phyloP scores from a whole-genome alignment of 2,113 vertebrate species.

The Garra rufa region DNA sequence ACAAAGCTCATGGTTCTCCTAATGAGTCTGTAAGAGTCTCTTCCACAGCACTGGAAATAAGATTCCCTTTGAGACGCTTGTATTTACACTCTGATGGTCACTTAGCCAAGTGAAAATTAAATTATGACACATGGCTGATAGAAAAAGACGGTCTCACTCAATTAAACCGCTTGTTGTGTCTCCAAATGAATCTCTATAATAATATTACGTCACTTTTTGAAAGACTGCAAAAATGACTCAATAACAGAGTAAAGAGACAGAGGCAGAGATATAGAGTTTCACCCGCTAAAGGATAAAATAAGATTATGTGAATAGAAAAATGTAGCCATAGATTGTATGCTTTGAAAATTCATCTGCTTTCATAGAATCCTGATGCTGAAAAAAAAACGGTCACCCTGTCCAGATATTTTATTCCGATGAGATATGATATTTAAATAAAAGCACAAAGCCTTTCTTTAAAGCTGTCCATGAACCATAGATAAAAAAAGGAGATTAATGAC shows the following conservation, averaged over 20 bases:
- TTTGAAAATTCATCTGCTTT: background rate
- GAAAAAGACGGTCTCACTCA: slow-evolving; percentile 52
- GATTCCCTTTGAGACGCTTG: slow-evolving; percentile 45
- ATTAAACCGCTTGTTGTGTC: slow-evolving; percentile 44
- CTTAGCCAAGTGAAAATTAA: slow-evolving; percentile 54
- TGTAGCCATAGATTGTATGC: background rate
- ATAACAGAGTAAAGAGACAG: slow-evolving; percentile 8
- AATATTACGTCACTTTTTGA: slow-evolving; percentile 28
- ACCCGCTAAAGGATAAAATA: background rate
- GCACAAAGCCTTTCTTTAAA: background rate
- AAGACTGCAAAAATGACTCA: slow-evolving; percentile 1
- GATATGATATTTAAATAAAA: background rate
- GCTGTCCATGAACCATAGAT: background rate
- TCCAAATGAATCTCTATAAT: slow-evolving; percentile 27
- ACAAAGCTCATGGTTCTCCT: background rate
- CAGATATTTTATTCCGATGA: background rate
- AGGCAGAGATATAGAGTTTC: slow-evolving; percentile 23
- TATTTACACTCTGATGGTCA: slow-evolving; percentile 51
- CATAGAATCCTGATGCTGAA: background rate
- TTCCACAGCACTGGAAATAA: slow-evolving; percentile 24
- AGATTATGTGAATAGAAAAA: background rate
- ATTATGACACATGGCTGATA: slow-evolving; percentile 53
- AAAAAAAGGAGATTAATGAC: background rate
- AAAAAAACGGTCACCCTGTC: background rate
- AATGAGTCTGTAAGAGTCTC: background rate